Percentiles rank a stretch among this genome's conserved stretches.
Conservation (phyloP, 2,888 invertebrate species). For the Emmelina monodactyla region DNA sequence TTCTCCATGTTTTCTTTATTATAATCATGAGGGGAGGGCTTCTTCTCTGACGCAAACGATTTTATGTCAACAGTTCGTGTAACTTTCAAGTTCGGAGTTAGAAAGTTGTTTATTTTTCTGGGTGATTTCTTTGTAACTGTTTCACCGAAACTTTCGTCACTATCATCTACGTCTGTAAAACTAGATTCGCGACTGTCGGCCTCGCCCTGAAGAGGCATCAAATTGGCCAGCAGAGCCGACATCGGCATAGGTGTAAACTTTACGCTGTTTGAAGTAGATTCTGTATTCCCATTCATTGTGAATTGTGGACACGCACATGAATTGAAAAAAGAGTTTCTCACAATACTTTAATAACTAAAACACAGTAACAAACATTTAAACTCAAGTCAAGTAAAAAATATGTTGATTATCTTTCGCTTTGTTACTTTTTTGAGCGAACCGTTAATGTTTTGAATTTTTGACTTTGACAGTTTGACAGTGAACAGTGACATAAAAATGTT, state of each 20-base stretch:
- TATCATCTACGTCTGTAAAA: slow-evolving; percentile 37
- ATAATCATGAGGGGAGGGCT: slow-evolving; percentile 21
- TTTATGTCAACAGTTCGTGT: slow-evolving; percentile 25
- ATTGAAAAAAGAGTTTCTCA: too few relatives aligned
- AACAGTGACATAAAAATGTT: too few relatives aligned
- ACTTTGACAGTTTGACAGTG: too few relatives aligned
- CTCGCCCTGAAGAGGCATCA: slow-evolving; percentile 35
- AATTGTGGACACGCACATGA: too few relatives aligned
- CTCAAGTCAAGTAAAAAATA: too few relatives aligned
- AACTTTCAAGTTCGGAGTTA: slow-evolving; percentile 29
- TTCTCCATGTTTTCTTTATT: slow-evolving; percentile 35
- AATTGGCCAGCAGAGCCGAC: slow-evolving; percentile 47
- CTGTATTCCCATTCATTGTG: slow-evolving; percentile 40
- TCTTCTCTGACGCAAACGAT: slow-evolving; percentile 36
- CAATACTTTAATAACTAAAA: too few relatives aligned
- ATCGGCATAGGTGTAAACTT: slow-evolving; percentile 57
- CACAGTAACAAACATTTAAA: too few relatives aligned
- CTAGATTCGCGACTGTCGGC: slow-evolving; percentile 35
- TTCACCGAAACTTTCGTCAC: slow-evolving; percentile 37
- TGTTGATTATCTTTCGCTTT: too few relatives aligned
- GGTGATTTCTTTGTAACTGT: slow-evolving; percentile 28
- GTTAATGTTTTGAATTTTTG: too few relatives aligned
- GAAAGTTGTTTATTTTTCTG: slow-evolving; percentile 24
- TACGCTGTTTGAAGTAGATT: slow-evolving; percentile 45
- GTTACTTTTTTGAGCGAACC: too few relatives aligned